These are phyloP conservation scores for Ditylenchus dipsaci DNA, from an alignment of 1,140 invertebrate genomes.

Conservation along the genomic window DNA sequence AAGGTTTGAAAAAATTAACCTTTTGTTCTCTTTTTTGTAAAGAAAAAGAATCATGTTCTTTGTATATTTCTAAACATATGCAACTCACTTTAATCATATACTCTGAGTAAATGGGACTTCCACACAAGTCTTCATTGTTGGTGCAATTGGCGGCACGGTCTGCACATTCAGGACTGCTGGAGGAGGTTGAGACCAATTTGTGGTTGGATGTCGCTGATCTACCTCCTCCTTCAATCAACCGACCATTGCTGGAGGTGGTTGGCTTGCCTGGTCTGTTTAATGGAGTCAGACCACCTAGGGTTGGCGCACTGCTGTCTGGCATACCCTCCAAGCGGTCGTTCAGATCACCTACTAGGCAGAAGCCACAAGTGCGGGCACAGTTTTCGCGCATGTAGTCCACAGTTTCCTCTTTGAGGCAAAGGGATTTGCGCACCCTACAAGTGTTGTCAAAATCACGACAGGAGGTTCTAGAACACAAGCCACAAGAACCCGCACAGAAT, in stretches of 20 bases:
- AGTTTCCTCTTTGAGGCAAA: constrained; percentile 36
- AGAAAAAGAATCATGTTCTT: no score
- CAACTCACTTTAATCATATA: constrained; percentile 19
- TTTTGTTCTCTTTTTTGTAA: no score
- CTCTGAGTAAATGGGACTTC: constrained; percentile 27
- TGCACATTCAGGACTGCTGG: constrained; percentile 31
- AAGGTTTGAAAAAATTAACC: no score
- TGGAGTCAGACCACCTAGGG: background rate
- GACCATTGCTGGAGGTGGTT: constrained; percentile 8
- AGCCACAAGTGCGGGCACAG: constrained; percentile 43
- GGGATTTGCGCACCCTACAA: constrained; percentile 31
- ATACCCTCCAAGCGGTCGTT: constrained; percentile 17
- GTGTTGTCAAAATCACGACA: constrained; percentile 40
- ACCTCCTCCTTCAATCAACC: constrained; percentile 10
- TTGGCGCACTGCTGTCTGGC: constrained; percentile 1
- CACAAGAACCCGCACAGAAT: constrained; percentile 44
- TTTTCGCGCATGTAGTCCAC: constrained; percentile 41
- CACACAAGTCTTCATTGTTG: constrained; percentile 35
- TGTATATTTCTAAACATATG: no score
- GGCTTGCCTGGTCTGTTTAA: background rate
- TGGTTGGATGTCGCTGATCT: background rate
- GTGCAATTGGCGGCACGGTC: constrained; percentile 38
- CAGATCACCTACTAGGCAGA: constrained; percentile 34
- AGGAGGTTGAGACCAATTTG: constrained; percentile 16
- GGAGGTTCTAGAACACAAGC: constrained; percentile 31